These are phyloP conservation scores for Podilymbus podiceps DNA, from an alignment of 2,113 vertebrate genomes.

Conservation along the genomic window DNA sequence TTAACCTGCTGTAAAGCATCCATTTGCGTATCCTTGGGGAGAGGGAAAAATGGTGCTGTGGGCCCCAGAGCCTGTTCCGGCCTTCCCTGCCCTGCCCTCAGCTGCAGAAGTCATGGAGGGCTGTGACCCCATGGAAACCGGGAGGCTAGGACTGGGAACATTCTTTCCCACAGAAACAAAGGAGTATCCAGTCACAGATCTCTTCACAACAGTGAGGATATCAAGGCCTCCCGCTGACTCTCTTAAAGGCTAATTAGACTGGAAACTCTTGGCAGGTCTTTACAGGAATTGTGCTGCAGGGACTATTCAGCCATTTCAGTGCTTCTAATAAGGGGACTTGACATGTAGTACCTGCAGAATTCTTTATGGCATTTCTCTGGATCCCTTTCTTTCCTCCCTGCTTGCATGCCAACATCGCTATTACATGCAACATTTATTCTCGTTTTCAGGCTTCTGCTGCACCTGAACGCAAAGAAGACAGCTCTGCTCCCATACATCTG, in stretches of 20 bases:
- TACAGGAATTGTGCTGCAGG: background rate
- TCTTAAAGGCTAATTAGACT: slow-evolving; percentile 40
- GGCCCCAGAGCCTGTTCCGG: background rate
- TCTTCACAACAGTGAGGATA: background rate
- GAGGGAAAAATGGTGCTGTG: accelerated
- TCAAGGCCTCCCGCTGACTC: background rate
- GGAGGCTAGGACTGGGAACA: background rate
- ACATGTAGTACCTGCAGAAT: background rate
- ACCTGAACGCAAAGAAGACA: background rate
- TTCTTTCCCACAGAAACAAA: background rate
- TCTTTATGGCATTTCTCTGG: background rate
- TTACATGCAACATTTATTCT: background rate
- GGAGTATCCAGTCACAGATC: background rate
- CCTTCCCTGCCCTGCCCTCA: background rate
- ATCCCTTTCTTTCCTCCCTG: background rate
- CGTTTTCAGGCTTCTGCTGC: background rate
- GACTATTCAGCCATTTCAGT: background rate
- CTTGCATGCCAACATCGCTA: background rate
- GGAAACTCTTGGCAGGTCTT: slow-evolving; percentile 27
- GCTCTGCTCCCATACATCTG: background rate
- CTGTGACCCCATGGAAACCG: background rate
- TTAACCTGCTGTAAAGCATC: background rate
- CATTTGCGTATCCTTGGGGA: background rate
- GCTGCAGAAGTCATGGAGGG: background rate
- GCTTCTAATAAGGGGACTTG: background rate